These are phyloP conservation scores for Hycleus phaleratus DNA, from an alignment of 1,140 invertebrate species.

Conservation along the genomic window DNA sequence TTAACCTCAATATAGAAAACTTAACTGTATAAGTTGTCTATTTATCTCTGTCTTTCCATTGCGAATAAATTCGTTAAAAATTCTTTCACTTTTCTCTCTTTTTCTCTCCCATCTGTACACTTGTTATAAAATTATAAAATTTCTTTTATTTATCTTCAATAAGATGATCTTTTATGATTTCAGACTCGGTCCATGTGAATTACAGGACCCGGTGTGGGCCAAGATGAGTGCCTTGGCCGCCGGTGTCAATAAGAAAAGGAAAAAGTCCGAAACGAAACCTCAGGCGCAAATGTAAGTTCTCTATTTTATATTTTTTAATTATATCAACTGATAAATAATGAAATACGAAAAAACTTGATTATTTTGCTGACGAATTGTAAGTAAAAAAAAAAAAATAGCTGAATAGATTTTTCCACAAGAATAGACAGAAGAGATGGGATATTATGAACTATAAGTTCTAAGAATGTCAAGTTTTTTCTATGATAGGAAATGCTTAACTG, in stretches of 20 bases:
- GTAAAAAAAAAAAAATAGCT: no score
- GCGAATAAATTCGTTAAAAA: no score
- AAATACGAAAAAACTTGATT: background rate
- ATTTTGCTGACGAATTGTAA: slow-evolving; percentile 9
- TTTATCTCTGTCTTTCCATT: background rate
- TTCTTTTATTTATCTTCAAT: no score
- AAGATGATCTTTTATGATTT: slow-evolving; percentile 24
- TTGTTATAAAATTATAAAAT: no score
- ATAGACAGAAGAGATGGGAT: no score
- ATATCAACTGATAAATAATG: background rate
- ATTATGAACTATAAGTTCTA: no score
- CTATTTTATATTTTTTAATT: background rate
- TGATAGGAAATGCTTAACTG: slow-evolving; percentile 14
- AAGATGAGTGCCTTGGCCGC: slow-evolving; percentile 74
- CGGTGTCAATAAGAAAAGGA: slow-evolving; percentile 69
- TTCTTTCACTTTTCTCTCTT: no score
- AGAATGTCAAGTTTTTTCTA: no score
- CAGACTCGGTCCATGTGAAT: slow-evolving; percentile 73
- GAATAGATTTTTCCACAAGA: no score
- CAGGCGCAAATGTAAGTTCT: slow-evolving; percentile 71
- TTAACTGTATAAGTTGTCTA: slow-evolving; percentile 5
- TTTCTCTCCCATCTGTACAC: no score
- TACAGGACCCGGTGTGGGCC: slow-evolving; percentile 72
- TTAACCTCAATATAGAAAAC: background rate
- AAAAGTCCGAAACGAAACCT: slow-evolving; percentile 73